Conservation (phyloP, 2,113 vertebrate species). For the Anhinga anhinga region DNA sequence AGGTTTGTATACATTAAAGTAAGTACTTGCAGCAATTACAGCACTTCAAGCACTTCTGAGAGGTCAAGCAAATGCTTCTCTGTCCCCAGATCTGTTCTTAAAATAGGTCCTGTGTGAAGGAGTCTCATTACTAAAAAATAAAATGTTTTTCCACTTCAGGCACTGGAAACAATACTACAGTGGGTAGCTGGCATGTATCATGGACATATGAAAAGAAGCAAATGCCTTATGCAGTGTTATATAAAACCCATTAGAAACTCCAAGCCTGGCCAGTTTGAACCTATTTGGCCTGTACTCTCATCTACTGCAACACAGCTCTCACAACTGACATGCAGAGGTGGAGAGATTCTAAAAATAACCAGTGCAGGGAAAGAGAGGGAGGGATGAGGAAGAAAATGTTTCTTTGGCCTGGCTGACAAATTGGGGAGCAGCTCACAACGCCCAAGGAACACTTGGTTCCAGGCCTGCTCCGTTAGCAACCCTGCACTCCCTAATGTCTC, state of each 20-base stretch:
- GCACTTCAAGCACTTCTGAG: background rate
- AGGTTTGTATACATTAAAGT: background rate
- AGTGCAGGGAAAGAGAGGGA: background rate
- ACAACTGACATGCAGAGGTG: background rate
- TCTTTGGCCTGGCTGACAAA: background rate
- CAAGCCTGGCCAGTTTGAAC: background rate
- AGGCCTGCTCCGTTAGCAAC: background rate
- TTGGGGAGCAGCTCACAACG: background rate
- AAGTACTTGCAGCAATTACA: background rate
- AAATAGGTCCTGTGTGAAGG: background rate
- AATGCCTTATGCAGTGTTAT: background rate
- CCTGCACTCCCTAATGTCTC: background rate
- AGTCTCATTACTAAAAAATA: background rate
- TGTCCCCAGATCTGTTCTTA: background rate
- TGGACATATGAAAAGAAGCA: background rate
- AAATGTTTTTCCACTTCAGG: background rate
- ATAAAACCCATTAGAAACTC: background rate
- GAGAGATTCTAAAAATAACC: constrained; percentile 33
- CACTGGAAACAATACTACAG: background rate
- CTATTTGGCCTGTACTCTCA: background rate
- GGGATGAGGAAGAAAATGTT: background rate
- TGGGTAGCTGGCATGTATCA: background rate
- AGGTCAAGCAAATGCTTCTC: background rate
- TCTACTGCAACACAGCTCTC: background rate
- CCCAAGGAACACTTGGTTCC: background rate